A percentile compares a stretch with the other conserved stretches of the same genome.
phyloP scores from a whole-genome alignment of 2,888 invertebrate genomes.

The Polydrusus pterygomalis region DNA sequence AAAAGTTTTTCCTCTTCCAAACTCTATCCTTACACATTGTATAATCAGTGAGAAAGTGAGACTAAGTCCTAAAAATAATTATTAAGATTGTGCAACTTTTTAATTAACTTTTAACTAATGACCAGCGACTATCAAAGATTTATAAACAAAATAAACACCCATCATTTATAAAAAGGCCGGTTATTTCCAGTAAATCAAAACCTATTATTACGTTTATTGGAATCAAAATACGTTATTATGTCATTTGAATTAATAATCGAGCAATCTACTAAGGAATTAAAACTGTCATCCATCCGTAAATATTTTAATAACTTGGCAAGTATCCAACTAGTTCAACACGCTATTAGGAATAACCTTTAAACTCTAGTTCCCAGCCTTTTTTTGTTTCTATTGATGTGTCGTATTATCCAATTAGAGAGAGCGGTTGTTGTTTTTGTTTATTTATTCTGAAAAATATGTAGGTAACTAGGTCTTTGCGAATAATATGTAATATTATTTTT shows the following conservation, averaged over 20 bases:
- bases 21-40: too few relatives aligned
- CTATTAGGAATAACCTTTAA: conserved; percentile 26
- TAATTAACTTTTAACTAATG: too few relatives aligned
- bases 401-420: conserved; percentile 2
- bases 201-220: conserved; percentile 13
- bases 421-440: not conserved
- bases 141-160: too few relatives aligned
- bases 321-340: conserved; percentile 21
- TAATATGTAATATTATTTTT: not conserved
- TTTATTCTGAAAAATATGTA: too few relatives aligned
- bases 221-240: conserved; percentile 13
- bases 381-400: not conserved
- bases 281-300: conserved; percentile 31
- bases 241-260: conserved; percentile 19
- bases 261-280: conserved; percentile 13
- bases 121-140: too few relatives aligned
- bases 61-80: too few relatives aligned
- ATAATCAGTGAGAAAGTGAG: too few relatives aligned
- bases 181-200: conserved; percentile 11
- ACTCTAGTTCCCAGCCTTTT: not conserved
- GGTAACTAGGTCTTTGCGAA: not conserved
- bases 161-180: not conserved
- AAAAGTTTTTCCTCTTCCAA: too few relatives aligned
- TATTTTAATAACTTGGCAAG: conserved; percentile 32
- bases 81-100: too few relatives aligned